phyloP scores from a whole-genome alignment of 64 coral and sea anemone species.

The Dendrophyllia cribrosa region DNA sequence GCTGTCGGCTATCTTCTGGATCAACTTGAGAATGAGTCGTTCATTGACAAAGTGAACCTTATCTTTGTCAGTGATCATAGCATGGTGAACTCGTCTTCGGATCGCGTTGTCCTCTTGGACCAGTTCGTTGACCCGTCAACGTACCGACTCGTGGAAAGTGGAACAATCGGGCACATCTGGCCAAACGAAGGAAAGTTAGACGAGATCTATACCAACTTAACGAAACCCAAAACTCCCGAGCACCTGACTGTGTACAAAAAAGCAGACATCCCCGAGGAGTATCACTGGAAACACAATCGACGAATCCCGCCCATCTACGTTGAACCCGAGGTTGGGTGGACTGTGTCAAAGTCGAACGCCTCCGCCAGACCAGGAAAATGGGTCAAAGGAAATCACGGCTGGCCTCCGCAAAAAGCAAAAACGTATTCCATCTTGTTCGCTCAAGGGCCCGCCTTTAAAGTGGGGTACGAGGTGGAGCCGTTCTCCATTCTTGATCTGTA shows the following conservation, averaged over 20 bases:
- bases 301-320: constrained; percentile 58
- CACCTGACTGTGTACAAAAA: constrained; percentile 62
- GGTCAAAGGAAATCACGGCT: constrained; percentile 52
- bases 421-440: constrained; percentile 57
- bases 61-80: constrained; percentile 75
- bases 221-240: not conserved
- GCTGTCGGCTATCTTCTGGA: constrained; percentile 61
- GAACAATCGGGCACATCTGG: constrained; percentile 59
- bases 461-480: constrained; percentile 51
- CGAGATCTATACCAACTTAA: constrained; percentile 62
- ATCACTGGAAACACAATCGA: constrained; percentile 47
- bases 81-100: constrained; percentile 40
- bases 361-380: not conserved
- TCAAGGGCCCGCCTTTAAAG: constrained; percentile 61
- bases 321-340: constrained; percentile 32
- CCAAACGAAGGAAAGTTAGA: constrained; percentile 73
- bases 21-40: not conserved
- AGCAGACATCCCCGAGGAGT: constrained; percentile 54
- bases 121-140: constrained; percentile 66
- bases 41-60: constrained; percentile 46
- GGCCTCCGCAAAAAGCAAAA: constrained; percentile 17
- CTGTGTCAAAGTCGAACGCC: not conserved
- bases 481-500: constrained; percentile 62
- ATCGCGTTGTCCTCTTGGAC: constrained; percentile 69
- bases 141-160: constrained; percentile 22